Conservation (phyloP, 2,113 vertebrate genomes). For the Odontophorus gujanensis region DNA sequence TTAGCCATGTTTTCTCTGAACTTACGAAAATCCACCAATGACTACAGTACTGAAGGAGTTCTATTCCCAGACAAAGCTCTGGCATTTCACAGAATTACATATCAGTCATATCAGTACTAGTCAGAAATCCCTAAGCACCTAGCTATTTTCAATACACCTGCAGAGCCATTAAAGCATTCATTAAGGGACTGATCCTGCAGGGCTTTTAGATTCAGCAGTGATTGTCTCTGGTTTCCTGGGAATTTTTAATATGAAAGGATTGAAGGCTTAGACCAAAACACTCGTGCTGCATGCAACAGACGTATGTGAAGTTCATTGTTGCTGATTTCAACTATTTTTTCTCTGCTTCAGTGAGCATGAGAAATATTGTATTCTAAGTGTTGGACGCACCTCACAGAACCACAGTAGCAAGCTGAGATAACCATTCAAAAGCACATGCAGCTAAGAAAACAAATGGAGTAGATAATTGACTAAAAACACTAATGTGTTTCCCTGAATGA, state of each 20-base stretch:
- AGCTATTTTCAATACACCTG: not conserved
- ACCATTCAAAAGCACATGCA: slow-evolving; percentile 36
- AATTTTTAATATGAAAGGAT: slow-evolving; percentile 15
- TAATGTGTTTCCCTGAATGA: slow-evolving; percentile 56
- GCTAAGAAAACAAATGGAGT: slow-evolving; percentile 62
- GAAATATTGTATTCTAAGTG: slow-evolving; percentile 28
- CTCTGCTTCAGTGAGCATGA: slow-evolving; percentile 26
- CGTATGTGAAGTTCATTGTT: not conserved
- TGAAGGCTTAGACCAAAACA: not conserved
- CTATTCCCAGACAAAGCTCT: not conserved
- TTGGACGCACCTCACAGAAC: slow-evolving; percentile 49
- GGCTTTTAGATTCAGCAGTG: slow-evolving; percentile 5
- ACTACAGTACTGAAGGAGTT: slow-evolving; percentile 2
- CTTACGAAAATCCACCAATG: slow-evolving; percentile 25
- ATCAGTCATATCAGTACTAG: not conserved
- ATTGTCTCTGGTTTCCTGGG: not conserved
- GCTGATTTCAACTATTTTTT: slow-evolving; percentile 28
- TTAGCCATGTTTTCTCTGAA: slow-evolving; percentile 31
- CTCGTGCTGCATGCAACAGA: not conserved
- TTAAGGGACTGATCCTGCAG: not conserved
- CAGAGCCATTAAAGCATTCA: not conserved
- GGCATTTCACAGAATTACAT: slow-evolving; percentile 20
- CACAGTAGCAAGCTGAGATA: slow-evolving; percentile 49
- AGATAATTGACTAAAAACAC: slow-evolving; percentile 63
- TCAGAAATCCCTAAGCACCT: not conserved